Evolutionary conservation across 2,113 vertebrate species (phyloP), one percentile per base, ranked within the genome.

Genomic region (Poicephalus gulielmi): DNA sequence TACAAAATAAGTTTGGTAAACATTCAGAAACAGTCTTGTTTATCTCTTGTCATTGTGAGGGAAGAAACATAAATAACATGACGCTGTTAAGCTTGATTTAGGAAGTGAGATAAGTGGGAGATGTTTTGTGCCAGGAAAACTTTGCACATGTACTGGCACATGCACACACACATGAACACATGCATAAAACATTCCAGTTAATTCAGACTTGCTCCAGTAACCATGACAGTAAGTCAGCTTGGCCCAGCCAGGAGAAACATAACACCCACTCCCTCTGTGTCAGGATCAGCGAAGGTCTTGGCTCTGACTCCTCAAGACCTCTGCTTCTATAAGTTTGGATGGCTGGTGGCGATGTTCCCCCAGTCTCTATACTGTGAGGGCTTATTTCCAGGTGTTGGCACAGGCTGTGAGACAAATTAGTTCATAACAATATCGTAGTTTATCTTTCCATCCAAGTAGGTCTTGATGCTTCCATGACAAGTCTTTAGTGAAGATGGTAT

Each of bases 101-200:
- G 33, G 30, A 76, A 59, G 11, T 17, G 4, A 8, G 19, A 43
- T 5, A 67, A 47, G 11, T n/a, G 20, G 13, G 37, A 83, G 19
- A 27, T 20, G 7, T 20, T 83, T 31, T 63, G 15, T 31, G 17
- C 46, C 12, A 55, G 35, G 25, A 85, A 41, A 50, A 7, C 1
- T 82, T 55, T 64, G 12, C 11, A 31, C 24, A 1, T 11, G 5
- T 24, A 15, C 31, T 50, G 20, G 27, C 39, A 67, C 14, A 24
- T 17, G 6, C 10, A 16, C 4, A 6, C 6, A 6, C 11, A 4
- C 17, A 0, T 8, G 12, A 8, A 52, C 9, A n/a, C 20, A 30
- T 1, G 6, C 4, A 11, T 10, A 47, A 55, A 4, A 64, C 22
- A 31, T 74, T 64, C 44, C 22, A 66, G 7, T 41, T 82, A 20